Base-by-base conservation (phyloP, 35 echinoderm and acorn worm genomes). In the Ophioderma brevispina region DNA sequence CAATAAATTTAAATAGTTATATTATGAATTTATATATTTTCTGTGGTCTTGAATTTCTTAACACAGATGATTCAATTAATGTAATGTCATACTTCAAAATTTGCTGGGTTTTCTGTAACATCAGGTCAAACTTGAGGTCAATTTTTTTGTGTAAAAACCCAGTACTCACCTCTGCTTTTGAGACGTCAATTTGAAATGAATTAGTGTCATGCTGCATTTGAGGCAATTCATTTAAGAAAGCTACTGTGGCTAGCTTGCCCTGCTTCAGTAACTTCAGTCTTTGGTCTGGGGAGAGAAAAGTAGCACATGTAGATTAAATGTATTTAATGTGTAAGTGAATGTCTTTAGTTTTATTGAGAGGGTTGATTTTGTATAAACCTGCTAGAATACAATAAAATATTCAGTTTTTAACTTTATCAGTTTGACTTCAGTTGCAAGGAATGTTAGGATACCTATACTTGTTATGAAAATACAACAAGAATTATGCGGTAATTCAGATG, bases 111-210 rank as follows among this genome's bases (percentile, higher is more conserved):
- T 31, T 2, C 35, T 21, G 35, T 10, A n/a, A 15, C n/a, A 15
- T 14, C 14, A 63, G n/a, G 14, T 63, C 55, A 63, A 63, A 63
- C 14, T 15, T 63, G 14, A n/a, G 55, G 55, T 15, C 14, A 14
- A 63, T 63, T 63, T 63, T 63, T 63, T 63, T 14, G 14, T 63
- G n/a, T n/a, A n/a, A n/a, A n/a, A n/a, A n/a, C n/a, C n/a, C n/a
- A n/a, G n/a, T n/a, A 46, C 43, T 37, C 23, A 91, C 90, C 90
- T 79, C 38, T 78, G 82, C 90, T 63, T 76, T 85, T 6, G 82
- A 91, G 34, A 91, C 64, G 80, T 91, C 90, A 30, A 91, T 59
- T 43, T 81, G 83, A 33, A 91, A 81, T 41, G 90, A 91, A 15
- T 41, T 79, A 13, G 82, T 77, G 37, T 91, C 82, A 85, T 91